These are phyloP conservation scores for Heliconius hewitsoni DNA, from an alignment of 1,140 invertebrate genomes.

Conservation along the genomic window DNA sequence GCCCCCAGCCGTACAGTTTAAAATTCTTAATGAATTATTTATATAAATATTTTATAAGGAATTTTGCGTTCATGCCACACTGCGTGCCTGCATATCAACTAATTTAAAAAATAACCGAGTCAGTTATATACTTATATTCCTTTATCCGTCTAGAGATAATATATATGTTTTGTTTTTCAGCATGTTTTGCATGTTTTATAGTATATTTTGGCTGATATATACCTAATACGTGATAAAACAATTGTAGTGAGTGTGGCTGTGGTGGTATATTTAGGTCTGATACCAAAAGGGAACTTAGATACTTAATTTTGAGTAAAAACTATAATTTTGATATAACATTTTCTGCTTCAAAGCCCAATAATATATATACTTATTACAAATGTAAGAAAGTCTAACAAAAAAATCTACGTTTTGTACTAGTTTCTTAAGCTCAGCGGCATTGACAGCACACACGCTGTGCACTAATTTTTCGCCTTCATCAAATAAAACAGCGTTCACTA, in stretches of 20 bases:
- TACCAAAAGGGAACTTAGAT: too few relatives aligned
- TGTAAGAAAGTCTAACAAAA: conserved; percentile 3
- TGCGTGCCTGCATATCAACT: not conserved
- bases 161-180: too few relatives aligned
- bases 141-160: not conserved
- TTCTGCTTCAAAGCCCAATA: not conserved
- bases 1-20: not conserved
- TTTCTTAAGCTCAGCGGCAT: conserved; percentile 35
- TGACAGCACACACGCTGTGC: conserved; percentile 60
- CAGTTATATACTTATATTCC: not conserved
- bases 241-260: too few relatives aligned
- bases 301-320: too few relatives aligned
- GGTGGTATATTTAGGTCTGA: too few relatives aligned
- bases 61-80: not conserved
- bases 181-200: too few relatives aligned
- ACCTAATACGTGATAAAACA: too few relatives aligned
- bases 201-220: too few relatives aligned
- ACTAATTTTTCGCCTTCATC: conserved; percentile 66
- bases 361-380: not conserved
- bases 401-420: conserved; percentile 28
- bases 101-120: conserved; percentile 3
- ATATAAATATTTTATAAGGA: not conserved
- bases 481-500: conserved; percentile 49
- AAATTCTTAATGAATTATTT: conserved; percentile 14
- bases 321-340: not conserved